Conservation (phyloP, 2,888 invertebrate species). For the Drosophila longiperda region DNA sequence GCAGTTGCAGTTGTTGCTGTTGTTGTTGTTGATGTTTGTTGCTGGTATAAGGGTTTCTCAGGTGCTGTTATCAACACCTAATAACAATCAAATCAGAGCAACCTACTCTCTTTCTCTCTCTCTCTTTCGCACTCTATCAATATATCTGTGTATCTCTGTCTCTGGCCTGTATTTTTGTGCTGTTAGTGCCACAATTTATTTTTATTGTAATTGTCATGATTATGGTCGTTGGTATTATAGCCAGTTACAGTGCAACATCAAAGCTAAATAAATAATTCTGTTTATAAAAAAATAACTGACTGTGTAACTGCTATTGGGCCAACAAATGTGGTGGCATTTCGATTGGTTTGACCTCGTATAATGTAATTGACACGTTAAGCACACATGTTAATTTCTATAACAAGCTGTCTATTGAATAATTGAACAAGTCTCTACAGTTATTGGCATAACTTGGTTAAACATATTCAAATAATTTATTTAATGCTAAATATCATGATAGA, state of each 20-base stretch:
- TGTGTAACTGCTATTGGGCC: conserved; percentile 23
- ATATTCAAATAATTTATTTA: not conserved
- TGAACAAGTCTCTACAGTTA: not conserved
- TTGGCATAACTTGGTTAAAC: not conserved
- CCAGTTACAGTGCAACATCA: conserved; percentile 43
- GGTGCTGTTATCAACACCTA: conserved; percentile 58
- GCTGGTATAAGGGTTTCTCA: conserved; percentile 18
- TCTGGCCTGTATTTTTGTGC: conserved; percentile 9
- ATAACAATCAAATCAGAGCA: conserved; percentile 63
- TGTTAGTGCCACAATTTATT: conserved; percentile 40
- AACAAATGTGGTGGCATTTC: conserved; percentile 18
- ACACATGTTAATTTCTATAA: conserved; percentile 12
- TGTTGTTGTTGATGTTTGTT: conserved; percentile 1
- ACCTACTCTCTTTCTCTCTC: conserved; percentile 1
- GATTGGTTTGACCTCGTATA: conserved; percentile 15
- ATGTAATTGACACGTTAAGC: conserved; percentile 11
- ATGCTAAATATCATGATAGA: not conserved
- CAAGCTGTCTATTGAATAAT: not conserved
- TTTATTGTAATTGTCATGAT: conserved; percentile 63
- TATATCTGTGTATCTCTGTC: not conserved
- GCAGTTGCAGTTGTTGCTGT: not conserved
- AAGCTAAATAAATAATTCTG: conserved; percentile 67
- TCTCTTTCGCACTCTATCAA: not conserved
- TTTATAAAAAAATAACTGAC: conserved; percentile 54
- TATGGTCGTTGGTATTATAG: conserved; percentile 47